phyloP scores from a whole-genome alignment of 2,888 invertebrate species.

The Pseudococcus longispinus region DNA sequence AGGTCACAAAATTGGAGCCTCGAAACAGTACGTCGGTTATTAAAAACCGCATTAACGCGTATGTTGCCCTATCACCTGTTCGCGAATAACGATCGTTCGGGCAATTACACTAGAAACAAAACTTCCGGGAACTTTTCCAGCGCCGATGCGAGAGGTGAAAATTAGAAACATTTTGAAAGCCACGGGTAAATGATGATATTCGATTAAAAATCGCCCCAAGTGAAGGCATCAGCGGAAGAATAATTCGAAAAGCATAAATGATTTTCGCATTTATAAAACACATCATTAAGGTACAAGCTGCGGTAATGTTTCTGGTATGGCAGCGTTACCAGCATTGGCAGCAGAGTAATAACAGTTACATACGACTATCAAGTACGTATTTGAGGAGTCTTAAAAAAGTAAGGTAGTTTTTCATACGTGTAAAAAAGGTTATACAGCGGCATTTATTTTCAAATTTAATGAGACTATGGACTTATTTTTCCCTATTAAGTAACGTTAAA shows the following conservation, averaged over 20 bases:
- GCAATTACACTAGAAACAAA: neutral
- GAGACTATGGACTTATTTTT: conserved; percentile 47
- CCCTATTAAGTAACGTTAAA: conserved; percentile 52
- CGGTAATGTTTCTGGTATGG: conserved; percentile 4
- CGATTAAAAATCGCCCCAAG: conserved; percentile 53
- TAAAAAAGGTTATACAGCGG: conserved; percentile 41
- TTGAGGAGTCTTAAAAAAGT: neutral
- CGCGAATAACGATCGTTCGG: neutral
- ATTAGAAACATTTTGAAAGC: conserved; percentile 4
- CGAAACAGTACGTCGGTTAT: neutral
- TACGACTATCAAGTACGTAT: conserved; percentile 49
- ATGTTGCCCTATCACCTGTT: neutral
- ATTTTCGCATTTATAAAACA: conserved; percentile 36
- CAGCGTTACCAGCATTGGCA: neutral
- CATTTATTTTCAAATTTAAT: conserved; percentile 57
- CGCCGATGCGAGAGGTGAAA: neutral
- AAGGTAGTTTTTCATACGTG: conserved; percentile 22
- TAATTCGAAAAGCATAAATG: conserved; percentile 7
- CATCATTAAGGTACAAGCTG: conserved; percentile 18
- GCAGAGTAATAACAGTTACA: conserved; percentile 50
- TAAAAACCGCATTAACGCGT: neutral
- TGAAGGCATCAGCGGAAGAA: neutral
- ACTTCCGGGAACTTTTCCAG: neutral
- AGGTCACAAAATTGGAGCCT: neutral
- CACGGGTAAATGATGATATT: conserved; percentile 28